Evolutionary conservation across 2,113 vertebrate species (phyloP), one percentile per base, ranked within the genome.

Genomic region (Acinonyx jubatus): DNA sequence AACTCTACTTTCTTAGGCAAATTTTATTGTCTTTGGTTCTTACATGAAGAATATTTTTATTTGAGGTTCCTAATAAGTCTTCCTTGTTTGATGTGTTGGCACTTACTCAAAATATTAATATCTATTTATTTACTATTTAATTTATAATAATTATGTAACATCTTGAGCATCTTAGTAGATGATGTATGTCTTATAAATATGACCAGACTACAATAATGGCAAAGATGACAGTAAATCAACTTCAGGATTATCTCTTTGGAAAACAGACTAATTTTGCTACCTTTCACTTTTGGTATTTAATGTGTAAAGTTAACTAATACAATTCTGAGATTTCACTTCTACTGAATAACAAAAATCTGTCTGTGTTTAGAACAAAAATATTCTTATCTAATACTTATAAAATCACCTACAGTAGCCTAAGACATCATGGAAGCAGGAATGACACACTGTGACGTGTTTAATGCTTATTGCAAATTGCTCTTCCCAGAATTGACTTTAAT

Each of bases 201-300:
- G 16, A 63, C 61, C 41, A 94, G 19, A 61, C 36, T 95, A 73
- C 63, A 88, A 27, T 96, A 94, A 85, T 94, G 33, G 57, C 94
- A 7, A 88, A 52, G 15, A 91, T 92, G 21, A 55, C 13, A 78
- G 14, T 86, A 91, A 96, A 71, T 87, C 33, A 83, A 38, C 95
- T 89, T 92, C 66, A 92, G 27, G 33, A 50, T 80, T 93, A 74
- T 86, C 55, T 83, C 79, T 95, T 92, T 81, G 23, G 52, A 87
- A 93, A 95, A 91, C 36, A 27, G 41, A 5, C 33, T 83, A 74
- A 81, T 87, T 89, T 91, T 83, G 45, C 63, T 83, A 63, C 48
- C 48, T 96, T 98, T 94, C 3, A 82, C 48, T 83, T 93, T 84
- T 82, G 93, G 29, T 74, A 87, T 80, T 94, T 92, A 89, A 71